Evolutionary conservation across 2,888 invertebrate species (phyloP), one percentile per base, ranked within the genome.

Genomic region (Helobdella robusta): DNA sequence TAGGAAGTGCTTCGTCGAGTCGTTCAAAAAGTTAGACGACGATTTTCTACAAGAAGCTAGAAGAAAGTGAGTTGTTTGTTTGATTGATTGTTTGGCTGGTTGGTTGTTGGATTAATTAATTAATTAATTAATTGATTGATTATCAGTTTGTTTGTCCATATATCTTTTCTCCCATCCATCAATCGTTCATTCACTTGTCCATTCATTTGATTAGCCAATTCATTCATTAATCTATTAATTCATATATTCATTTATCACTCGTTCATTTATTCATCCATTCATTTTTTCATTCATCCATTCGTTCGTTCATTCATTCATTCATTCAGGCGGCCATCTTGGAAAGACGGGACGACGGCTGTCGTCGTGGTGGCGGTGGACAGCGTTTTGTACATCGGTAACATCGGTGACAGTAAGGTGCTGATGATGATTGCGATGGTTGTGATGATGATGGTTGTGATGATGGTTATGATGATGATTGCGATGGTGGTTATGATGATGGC

Each of bases 311-410:
- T n/a, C n/a, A n/a, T n/a, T n/a, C n/a, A n/a, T n/a, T 32, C 32
- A 72, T 75, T 34, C 69, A 82, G 82, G 36, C 81, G 81, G 68
- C 83, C 83, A n/a, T 73, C 78, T 1, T 81, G 82, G 81, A 83
- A 82, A 70, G 83, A 83, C 73, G 83, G 83, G 1, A 78, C 81
- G 0, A 83, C 83, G 30, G 82, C 80, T 0, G 80, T 81, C n/a
- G 74, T 78, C 30, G 74, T 82, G 32, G 72, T 83, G 20, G 73
- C 78, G n/a, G 69, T 83, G 25, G 80, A 82, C 69, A 78, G 82
- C 65, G 76, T 75, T 2, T 69, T 82, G 59, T 83, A 80, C 71
- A 79, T 82, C 35, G 80, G 82, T 18, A 83, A 83, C 71, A 73
- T 83, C 30, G 83, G 83, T 32, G 83, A 83, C 69, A 82, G 82